Evolutionary conservation across 2,888 invertebrate species (phyloP), one percentile per base, ranked within the genome.

Genomic region (Tinea trinotella): DNA sequence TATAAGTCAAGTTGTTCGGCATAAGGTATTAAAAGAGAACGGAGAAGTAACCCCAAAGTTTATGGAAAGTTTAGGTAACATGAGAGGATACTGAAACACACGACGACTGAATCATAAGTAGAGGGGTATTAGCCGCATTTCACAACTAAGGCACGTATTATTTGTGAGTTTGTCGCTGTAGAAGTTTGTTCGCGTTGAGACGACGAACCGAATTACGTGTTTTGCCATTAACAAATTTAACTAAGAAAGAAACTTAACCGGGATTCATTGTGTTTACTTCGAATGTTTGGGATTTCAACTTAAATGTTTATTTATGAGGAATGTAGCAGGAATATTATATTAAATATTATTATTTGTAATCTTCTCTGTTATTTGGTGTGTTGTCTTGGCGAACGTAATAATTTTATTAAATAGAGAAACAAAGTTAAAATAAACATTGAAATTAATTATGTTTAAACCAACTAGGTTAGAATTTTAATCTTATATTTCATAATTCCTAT

Each of bases 121-220:
- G 56, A 22, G 22, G 20, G 19, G 55, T 49, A 19, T 53, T 53
- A 53, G 53, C 22, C 46, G 56, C 53, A 56, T 53, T 58, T 60
- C 57, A 55, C 59, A 60, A 58, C 57, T 58, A 58, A 56, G 49
- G 57, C 61, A 61, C 61, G 61, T 61, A 61, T 61, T 61, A 61
- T 61, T 61, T 57, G 59, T 56, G 61, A 61, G 61, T 61, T 61
- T 61, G 60, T 57, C 59, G 59, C 58, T 54, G 13, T 46, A 52
- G 49, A 61, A 61, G 60, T 61, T 60, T 54, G 59, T 59, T 59
- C 55, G 53, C 54, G 56, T 34, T 54, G 53, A 57, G 56, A 57
- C 56, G 55, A 57, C 58, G 50, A 46, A 50, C 50, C 24, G 24
- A 50, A 24, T 50, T 50, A 50, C 50, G 50, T 50, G 50, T 50